Conservation (phyloP, 2,888 invertebrate genomes). For the Synanthedon myopaeformis region DNA sequence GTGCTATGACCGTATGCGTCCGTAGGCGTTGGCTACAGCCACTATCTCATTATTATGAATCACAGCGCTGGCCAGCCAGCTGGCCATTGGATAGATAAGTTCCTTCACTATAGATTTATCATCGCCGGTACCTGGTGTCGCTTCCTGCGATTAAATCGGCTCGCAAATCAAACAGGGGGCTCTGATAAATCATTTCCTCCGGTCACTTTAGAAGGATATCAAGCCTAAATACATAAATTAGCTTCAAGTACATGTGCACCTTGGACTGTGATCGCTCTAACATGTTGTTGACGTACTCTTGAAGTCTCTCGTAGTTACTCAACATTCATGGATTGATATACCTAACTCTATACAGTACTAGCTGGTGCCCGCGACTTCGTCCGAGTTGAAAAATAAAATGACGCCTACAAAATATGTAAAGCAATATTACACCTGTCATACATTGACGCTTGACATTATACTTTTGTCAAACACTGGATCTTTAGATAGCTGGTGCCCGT, state of each 20-base stretch:
- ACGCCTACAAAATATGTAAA: no score
- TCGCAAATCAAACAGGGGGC: conserved; percentile 49
- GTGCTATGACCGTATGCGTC: neutral
- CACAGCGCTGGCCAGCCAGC: conserved; percentile 36
- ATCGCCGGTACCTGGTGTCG: conserved; percentile 25
- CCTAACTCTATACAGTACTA: no score
- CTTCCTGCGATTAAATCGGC: conserved; percentile 64
- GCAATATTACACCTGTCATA: no score
- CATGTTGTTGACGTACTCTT: no score
- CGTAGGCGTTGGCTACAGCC: conserved; percentile 5
- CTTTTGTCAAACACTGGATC: no score
- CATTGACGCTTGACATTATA: no score
- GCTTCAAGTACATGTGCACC: neutral
- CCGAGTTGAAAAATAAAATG: no score
- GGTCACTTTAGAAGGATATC: conserved; percentile 18
- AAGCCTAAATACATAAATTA: neutral
- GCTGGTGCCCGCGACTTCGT: no score
- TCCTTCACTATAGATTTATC: conserved; percentile 45
- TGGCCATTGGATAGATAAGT: conserved; percentile 50
- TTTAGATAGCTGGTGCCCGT: no score
- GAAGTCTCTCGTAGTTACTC: no score
- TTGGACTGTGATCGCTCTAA: no score
- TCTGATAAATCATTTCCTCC: conserved; percentile 62
- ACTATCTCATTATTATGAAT: conserved; percentile 43
- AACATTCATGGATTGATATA: no score